phyloP scores from a whole-genome alignment of 2,888 invertebrate genomes.

The Hololepta plana region DNA sequence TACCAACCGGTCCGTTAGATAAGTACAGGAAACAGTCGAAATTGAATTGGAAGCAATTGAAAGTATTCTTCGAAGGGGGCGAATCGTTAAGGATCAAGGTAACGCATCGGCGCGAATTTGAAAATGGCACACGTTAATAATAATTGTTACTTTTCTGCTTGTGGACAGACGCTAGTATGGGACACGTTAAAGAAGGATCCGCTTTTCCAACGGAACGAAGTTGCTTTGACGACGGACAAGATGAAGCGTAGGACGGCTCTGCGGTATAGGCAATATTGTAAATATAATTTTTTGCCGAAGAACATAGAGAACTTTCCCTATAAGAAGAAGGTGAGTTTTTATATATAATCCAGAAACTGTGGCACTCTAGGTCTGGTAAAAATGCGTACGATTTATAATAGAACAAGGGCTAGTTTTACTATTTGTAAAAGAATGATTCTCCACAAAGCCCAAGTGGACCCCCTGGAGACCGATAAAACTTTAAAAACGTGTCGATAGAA shows the following conservation, averaged over 20 bases:
- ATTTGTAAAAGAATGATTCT: too few relatives aligned
- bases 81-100: conserved; percentile 64
- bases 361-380: too few relatives aligned
- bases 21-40: conserved; percentile 57
- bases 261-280: conserved; percentile 46
- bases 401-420: too few relatives aligned
- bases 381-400: too few relatives aligned
- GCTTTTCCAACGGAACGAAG: conserved; percentile 46
- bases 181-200: conserved; percentile 60
- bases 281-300: conserved; percentile 44
- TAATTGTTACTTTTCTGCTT: too few relatives aligned
- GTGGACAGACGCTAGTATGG: conserved; percentile 71
- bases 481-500: too few relatives aligned
- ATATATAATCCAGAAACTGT: too few relatives aligned
- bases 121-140: too few relatives aligned
- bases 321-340: conserved; percentile 36
- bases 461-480: too few relatives aligned
- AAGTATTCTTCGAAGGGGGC: conserved; percentile 56
- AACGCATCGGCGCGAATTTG: too few relatives aligned
- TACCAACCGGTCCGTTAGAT: conserved; percentile 61
- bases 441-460: too few relatives aligned
- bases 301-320: conserved; percentile 43
- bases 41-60: conserved; percentile 77
- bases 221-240: conserved; percentile 48
- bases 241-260: conserved; percentile 52